Conservation (phyloP, 1,140 invertebrate species). For the Orchestia grillus region DNA sequence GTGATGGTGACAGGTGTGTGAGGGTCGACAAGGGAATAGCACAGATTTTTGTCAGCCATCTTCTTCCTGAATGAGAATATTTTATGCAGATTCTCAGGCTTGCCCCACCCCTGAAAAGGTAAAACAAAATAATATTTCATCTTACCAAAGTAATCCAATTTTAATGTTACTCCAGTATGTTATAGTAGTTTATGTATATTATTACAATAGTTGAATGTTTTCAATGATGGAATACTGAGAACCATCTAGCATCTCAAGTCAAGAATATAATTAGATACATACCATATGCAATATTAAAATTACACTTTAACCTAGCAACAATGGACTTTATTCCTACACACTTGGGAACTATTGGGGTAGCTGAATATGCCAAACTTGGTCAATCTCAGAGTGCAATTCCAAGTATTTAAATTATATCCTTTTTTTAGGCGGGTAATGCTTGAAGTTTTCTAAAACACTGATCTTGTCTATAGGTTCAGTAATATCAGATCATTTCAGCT, state of each 20-base stretch:
- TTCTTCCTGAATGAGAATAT: slow-evolving; percentile 92
- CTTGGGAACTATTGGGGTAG: no score
- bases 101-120: slow-evolving; percentile 89
- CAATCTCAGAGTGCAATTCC: no score
- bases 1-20: slow-evolving; percentile 91
- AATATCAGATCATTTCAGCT: no score
- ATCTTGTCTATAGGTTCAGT: no score
- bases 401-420: no score
- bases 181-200: neutral
- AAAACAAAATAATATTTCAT: neutral
- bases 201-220: neutral
- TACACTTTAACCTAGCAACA: no score
- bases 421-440: no score
- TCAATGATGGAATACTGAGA: neutral
- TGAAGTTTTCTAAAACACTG: no score
- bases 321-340: no score
- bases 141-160: neutral
- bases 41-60: slow-evolving; percentile 85
- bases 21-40: slow-evolving; percentile 83
- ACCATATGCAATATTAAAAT: no score
- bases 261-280: no score
- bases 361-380: no score
- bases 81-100: slow-evolving; percentile 89
- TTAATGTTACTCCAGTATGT: neutral
- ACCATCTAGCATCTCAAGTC: neutral